phyloP scores from a whole-genome alignment of 2,888 invertebrate genomes.

The Aphodius granarius region DNA sequence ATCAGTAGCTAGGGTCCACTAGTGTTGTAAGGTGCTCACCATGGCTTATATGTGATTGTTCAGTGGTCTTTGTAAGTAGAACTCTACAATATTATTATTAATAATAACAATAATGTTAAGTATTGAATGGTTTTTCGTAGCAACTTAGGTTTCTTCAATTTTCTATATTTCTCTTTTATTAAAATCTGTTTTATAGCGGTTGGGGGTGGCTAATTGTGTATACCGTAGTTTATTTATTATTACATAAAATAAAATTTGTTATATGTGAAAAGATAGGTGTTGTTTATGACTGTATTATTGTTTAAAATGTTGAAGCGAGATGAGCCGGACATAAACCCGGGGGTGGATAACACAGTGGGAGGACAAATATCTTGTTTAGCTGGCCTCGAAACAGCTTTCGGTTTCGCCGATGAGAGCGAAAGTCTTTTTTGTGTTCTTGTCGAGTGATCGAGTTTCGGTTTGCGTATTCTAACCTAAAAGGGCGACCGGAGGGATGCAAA shows the following conservation, averaged over 20 bases:
- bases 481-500: neutral
- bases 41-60: constrained; percentile 53
- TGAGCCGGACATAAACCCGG: neutral
- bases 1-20: constrained; percentile 56
- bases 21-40: constrained; percentile 55
- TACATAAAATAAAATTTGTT: no score
- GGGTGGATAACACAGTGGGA: neutral
- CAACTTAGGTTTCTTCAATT: neutral
- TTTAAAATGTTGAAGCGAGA: no score
- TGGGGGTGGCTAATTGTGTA: no score
- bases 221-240: no score
- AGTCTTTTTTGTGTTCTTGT: neutral
- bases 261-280: no score
- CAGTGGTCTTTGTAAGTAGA: constrained; percentile 52
- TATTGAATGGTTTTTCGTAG: neutral
- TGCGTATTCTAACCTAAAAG: neutral
- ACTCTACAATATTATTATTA: constrained; percentile 16
- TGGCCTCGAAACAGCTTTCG: neutral
- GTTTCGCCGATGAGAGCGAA: neutral
- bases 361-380: neutral
- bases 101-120: constrained; percentile 1
- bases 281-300: no score
- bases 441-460: neutral
- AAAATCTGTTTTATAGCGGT: no score
- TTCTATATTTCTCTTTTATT: neutral